Evolutionary conservation across 1,140 invertebrate genomes (phyloP), one percentile per base, ranked within the genome.

Genomic region (Calliphora vicina): DNA sequence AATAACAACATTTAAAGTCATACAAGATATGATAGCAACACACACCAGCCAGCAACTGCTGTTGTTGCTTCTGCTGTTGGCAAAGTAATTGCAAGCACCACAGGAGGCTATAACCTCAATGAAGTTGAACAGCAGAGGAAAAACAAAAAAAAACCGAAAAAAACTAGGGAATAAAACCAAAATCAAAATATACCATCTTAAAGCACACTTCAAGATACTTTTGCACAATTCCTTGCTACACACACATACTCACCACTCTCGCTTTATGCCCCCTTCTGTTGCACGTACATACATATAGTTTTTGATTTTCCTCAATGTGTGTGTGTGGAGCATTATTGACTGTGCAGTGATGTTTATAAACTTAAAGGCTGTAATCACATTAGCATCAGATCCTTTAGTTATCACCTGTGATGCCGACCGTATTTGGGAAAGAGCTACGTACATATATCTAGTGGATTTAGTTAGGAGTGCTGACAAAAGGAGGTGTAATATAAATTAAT

Each of bases 361-460:
- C 84, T 85, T 85, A 85, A 85, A 85, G 84, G 84, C 82, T 85
- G 84, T 85, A 85, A 85, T 85, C 84, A 85, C 84, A 85, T 85
- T 85, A 85, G 84, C 83, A 85, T 84, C 84, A 85, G 83, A 85
- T 81, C 81, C 84, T 84, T 85, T 85, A 85, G 84, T 85, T 85
- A 85, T 84, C 83, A 84, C 83, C 81, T 84, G 83, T 76, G 80
- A 84, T 84, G 83, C 83, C 82, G 81, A 82, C 82, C 67, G 26
- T 23, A 81, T 25, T 25, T 80, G 26, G 13, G 27, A 35, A 10
- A 35, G 10, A 35, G 13, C 50, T 71, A 61, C n/a, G n/a, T n/a
- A 78, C 74, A 76, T 27, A 23, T 13, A 73, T 8, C 4, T 29
- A 1, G 1, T 23, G n/a, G 25, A 10, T 20, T 71, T 23, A 3